Percentiles rank a stretch among this genome's conserved stretches.
Conservation (phyloP, 2,888 invertebrate species). For the Polymixis lichenea region DNA sequence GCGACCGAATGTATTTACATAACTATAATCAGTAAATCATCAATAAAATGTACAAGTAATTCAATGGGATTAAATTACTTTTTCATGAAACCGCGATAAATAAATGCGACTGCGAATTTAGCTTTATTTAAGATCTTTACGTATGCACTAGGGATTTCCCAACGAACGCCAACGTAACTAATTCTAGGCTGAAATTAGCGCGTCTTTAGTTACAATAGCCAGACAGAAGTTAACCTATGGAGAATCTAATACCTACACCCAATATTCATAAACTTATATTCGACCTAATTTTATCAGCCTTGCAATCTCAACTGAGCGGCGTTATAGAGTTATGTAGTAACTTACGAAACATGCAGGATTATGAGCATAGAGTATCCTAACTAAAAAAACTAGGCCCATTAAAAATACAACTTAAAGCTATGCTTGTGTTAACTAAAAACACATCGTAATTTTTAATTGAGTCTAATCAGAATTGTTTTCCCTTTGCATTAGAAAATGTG, state of each 20-base stretch:
- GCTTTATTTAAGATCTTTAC: neutral
- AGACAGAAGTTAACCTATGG: conserved; percentile 7
- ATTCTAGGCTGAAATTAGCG: conserved; percentile 32
- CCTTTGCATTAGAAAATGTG: neutral
- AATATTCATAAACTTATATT: conserved; percentile 26
- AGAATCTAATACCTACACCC: conserved; percentile 4
- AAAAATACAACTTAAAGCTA: neutral
- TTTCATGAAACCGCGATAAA: no score
- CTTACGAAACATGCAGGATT: neutral
- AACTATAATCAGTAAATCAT: no score
- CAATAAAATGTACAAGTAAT: no score
- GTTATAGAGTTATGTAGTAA: no score
- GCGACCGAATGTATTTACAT: no score
- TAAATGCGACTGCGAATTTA: no score
- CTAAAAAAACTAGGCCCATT: neutral
- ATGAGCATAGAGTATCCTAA: neutral
- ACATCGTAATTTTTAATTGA: neutral
- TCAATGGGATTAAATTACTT: no score
- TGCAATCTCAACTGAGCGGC: neutral
- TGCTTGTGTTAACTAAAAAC: neutral
- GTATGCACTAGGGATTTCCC: conserved; percentile 11
- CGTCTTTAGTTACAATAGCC: conserved; percentile 35
- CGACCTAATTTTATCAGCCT: conserved; percentile 44
- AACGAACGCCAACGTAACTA: conserved; percentile 25
- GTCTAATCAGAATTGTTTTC: neutral